Percentiles rank a stretch among this genome's conserved stretches.
These are phyloP conservation scores for Sympetrum striolatum DNA, from an alignment of 2,888 invertebrate genomes.

Conservation along the genomic window DNA sequence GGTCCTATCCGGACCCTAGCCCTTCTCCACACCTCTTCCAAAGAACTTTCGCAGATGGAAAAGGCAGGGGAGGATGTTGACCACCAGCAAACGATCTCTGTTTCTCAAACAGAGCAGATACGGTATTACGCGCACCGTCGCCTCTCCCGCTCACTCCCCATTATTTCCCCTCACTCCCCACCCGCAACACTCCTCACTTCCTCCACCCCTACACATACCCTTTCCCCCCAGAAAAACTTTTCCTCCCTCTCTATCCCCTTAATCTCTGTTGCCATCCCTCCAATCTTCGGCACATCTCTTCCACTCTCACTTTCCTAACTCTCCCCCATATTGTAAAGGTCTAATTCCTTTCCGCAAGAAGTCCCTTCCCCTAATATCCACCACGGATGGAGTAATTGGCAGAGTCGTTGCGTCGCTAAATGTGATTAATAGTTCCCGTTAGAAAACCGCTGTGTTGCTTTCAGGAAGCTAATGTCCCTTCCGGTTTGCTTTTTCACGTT, in stretches of 20 bases:
- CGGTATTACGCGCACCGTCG: neutral
- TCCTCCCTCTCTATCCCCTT: neutral
- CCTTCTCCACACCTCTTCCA: neutral
- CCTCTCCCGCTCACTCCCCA: neutral
- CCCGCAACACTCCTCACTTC: no score
- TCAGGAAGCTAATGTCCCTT: no score
- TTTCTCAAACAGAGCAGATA: slow-evolving; percentile 6
- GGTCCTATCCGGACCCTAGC: neutral
- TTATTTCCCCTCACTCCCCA: neutral
- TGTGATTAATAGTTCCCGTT: no score
- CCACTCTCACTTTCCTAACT: neutral
- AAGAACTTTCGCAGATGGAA: neutral
- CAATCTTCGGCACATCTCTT: neutral
- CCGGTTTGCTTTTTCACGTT: no score
- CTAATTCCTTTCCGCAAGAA: no score
- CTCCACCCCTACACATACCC: no score
- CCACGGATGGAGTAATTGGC: no score
- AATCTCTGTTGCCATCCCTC: neutral
- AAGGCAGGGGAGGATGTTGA: neutral
- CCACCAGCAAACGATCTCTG: slow-evolving; percentile 5
- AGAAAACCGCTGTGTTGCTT: no score
- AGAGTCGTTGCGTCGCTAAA: no score
- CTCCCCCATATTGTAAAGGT: neutral
- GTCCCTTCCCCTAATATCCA: no score
- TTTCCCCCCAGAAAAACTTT: neutral